A percentile compares a stretch with the other conserved stretches of the same genome.
Evolutionary conservation across 2,888 invertebrate species (phyloP).

Genomic region (Pristionchus fissidentatus): DNA sequence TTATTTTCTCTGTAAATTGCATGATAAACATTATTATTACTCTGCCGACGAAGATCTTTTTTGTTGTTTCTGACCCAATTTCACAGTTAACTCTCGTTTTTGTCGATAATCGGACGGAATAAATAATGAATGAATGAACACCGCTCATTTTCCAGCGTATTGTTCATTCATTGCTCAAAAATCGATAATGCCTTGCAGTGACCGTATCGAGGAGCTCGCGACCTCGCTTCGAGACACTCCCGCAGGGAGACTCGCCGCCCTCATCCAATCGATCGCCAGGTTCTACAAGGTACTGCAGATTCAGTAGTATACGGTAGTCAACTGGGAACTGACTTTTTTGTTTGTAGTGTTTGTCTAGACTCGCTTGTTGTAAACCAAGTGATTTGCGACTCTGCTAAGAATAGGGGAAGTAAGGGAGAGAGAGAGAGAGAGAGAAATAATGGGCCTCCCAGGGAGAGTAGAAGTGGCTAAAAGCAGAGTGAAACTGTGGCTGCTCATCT

Average conservation of each 20-base stretch:
- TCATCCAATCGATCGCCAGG: slow-evolving; percentile 31
- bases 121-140: no score
- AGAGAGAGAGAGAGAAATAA: neutral
- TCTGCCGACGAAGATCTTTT: no score
- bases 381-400: neutral
- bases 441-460: no score
- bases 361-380: neutral
- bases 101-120: neutral
- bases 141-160: neutral
- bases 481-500: neutral
- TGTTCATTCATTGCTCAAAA: no score
- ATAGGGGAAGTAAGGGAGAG: slow-evolving; percentile 14
- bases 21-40: no score
- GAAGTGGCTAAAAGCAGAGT: no score
- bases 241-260: neutral
- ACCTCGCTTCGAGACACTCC: slow-evolving; percentile 31
- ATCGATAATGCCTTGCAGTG: slow-evolving; percentile 35
- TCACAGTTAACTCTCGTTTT: neutral
- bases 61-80: no score
- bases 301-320: neutral
- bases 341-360: neutral
- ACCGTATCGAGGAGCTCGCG: slow-evolving; percentile 1
- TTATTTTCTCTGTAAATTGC: no score
- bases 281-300: slow-evolving; percentile 32
- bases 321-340: neutral